phyloP scores from a whole-genome alignment of 2,797 vertebrate species.

The Propithecus deckenii region DNA sequence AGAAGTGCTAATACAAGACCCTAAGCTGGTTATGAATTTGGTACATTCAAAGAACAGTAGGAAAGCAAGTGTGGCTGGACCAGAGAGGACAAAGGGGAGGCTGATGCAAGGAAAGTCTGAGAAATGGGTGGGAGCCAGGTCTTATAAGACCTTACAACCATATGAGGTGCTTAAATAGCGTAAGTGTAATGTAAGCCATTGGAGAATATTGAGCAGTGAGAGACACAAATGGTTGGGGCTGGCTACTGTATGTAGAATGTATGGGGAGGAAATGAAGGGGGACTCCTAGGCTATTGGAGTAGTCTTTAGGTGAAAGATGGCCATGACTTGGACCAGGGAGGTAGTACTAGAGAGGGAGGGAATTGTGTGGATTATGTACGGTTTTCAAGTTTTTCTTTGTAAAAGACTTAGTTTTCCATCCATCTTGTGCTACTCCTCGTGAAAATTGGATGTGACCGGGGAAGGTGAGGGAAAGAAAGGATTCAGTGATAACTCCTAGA shows the following conservation, averaged over 20 bases:
- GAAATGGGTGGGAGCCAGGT: neutral
- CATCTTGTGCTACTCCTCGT: neutral
- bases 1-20: neutral
- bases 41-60: neutral
- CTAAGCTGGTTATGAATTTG: neutral
- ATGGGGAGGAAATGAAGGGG: neutral
- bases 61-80: neutral
- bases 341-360: neutral
- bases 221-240: neutral
- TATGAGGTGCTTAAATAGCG: too few species aligned
- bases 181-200: neutral
- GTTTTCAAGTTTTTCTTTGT: neutral
- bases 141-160: neutral
- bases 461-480: neutral
- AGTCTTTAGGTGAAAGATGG: neutral
- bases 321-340: neutral
- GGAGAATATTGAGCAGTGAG: neutral
- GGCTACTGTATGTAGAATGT: neutral
- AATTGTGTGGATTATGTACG: neutral
- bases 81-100: neutral
- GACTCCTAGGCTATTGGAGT: neutral
- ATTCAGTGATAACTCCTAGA: neutral
- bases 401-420: neutral
- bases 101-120: neutral
- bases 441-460: neutral